These are phyloP conservation scores for Zaprionus ornatus DNA, from an alignment of 1,140 invertebrate species.

Conservation along the genomic window DNA sequence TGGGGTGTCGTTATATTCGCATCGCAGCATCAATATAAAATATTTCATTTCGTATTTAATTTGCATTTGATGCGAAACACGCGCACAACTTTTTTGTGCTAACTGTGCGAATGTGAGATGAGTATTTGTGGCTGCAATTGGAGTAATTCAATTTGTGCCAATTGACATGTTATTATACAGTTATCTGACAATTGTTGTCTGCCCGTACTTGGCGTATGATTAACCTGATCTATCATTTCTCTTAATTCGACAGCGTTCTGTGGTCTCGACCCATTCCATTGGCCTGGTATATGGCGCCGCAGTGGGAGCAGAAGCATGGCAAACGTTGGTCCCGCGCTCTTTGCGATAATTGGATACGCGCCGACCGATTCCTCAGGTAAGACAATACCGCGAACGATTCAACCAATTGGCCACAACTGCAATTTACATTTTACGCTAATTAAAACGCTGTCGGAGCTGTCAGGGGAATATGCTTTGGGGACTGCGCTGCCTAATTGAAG, in stretches of 20 bases:
- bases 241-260: constrained; percentile 86
- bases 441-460: constrained; percentile 52
- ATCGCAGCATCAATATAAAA: constrained; percentile 21
- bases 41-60: constrained; percentile 41
- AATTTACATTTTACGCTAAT: constrained; percentile 66
- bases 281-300: constrained; percentile 95
- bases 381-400: constrained; percentile 16
- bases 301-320: constrained; percentile 92
- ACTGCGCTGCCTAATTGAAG: constrained; percentile 45
- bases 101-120: background rate
- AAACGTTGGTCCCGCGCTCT: constrained; percentile 91
- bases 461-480: background rate
- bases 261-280: constrained; percentile 96
- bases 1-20: constrained; percentile 63
- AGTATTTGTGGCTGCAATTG: background rate
- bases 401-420: constrained; percentile 14
- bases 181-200: background rate
- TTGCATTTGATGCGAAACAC: constrained; percentile 38
- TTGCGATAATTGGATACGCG: constrained; percentile 95
- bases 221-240: constrained; percentile 27
- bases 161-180: background rate
- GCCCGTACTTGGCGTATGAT: constrained; percentile 27
- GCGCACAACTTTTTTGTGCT: background rate
- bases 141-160: background rate
- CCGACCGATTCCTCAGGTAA: constrained; percentile 90